phyloP scores from a whole-genome alignment of 2,888 invertebrate species.

The Heliconius charithonia region DNA sequence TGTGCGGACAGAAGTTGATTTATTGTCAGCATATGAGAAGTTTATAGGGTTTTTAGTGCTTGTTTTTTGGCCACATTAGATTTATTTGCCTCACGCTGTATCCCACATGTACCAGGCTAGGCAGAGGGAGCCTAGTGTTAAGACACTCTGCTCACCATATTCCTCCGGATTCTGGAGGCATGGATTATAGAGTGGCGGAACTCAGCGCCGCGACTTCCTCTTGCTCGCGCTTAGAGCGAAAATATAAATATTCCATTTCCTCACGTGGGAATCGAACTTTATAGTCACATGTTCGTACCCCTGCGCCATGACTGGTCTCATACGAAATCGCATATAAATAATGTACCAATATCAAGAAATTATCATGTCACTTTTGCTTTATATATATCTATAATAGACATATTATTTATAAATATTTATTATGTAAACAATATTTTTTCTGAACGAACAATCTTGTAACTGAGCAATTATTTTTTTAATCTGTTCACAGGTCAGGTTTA shows the following conservation, averaged over 20 bases:
- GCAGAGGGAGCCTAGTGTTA: neutral
- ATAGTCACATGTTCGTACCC: neutral
- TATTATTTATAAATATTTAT: constrained; percentile 6
- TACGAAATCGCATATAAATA: neutral
- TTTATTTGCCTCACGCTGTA: neutral
- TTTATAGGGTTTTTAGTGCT: neutral
- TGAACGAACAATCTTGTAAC: constrained; percentile 16
- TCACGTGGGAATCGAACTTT: neutral
- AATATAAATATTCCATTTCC: neutral
- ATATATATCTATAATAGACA: neutral
- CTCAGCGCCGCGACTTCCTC: neutral
- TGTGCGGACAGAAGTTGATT: neutral
- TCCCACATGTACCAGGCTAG: neutral
- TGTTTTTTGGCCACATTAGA: neutral
- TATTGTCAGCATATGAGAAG: neutral
- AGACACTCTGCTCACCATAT: neutral
- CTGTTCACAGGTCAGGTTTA: constrained; percentile 13
- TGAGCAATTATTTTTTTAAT: constrained; percentile 18
- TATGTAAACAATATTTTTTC: neutral
- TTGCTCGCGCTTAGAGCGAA: neutral
- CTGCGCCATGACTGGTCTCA: neutral
- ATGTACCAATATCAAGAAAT: neutral
- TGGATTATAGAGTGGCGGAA: neutral
- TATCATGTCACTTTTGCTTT: neutral
- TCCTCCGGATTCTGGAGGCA: neutral